Conservation (phyloP, 2,888 invertebrate genomes). For the Rotaria sp. region DNA sequence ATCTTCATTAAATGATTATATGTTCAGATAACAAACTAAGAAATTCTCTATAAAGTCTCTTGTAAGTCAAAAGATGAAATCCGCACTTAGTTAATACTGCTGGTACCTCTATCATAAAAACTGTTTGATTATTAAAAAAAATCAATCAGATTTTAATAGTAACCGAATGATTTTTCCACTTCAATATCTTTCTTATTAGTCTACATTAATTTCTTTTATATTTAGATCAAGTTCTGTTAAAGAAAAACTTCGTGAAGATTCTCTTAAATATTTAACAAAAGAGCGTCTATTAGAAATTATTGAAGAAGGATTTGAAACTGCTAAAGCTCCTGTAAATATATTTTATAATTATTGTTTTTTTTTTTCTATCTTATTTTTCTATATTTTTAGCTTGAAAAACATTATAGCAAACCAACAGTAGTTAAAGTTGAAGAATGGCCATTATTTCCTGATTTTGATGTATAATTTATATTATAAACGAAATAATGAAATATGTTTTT, state of each 20-base stretch:
- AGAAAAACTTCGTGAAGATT: conserved; percentile 25
- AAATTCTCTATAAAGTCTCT: no score
- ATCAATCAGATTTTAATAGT: no score
- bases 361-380: background rate
- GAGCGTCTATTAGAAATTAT: conserved; percentile 72
- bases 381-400: conserved; percentile 67
- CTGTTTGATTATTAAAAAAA: no score
- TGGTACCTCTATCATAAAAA: no score
- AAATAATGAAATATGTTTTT: conserved; percentile 15
- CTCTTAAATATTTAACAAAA: conserved; percentile 14
- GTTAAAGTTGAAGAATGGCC: conserved; percentile 78
- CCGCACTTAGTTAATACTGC: no score
- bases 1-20: no score
- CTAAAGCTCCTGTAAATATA: conserved; percentile 59
- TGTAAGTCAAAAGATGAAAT: no score
- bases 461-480: conserved; percentile 44
- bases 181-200: no score
- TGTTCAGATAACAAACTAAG: no score
- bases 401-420: conserved; percentile 92
- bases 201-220: background rate
- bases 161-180: no score
- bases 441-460: conserved; percentile 85
- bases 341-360: background rate
- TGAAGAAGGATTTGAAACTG: conserved; percentile 88
- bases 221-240: conserved; percentile 11